phyloP scores from a whole-genome alignment of 2,888 invertebrate species.

The Falcaria lacertinaria region DNA sequence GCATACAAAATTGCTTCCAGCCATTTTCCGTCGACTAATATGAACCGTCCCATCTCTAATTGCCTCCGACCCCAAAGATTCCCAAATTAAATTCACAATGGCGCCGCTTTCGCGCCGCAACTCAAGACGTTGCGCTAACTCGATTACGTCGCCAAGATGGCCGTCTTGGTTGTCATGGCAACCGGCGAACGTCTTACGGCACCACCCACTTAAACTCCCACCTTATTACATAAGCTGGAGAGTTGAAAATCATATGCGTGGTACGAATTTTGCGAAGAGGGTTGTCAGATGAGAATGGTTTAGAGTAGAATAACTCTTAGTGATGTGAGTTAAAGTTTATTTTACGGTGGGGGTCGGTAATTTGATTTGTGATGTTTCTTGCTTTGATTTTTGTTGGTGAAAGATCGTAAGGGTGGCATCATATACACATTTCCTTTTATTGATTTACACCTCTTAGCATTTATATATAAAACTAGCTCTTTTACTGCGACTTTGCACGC shows the following conservation, averaged over 20 bases:
- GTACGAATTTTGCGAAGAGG: conserved; percentile 14
- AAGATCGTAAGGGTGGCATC: conserved; percentile 1
- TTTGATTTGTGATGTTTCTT: conserved; percentile 12
- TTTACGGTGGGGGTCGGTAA: conserved; percentile 14
- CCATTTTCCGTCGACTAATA: not conserved
- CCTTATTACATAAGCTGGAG: conserved; percentile 22
- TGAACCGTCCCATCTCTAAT: conserved; percentile 19
- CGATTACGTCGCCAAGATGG: conserved; percentile 56
- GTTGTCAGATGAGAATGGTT: conserved; percentile 15
- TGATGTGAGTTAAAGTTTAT: conserved; percentile 13
- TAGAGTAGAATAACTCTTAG: conserved; percentile 22
- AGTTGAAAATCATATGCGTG: conserved; percentile 15
- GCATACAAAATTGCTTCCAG: no score
- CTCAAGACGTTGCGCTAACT: conserved; percentile 64
- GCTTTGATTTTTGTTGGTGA: conserved; percentile 5
- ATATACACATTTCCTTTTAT: no score
- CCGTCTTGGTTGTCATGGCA: conserved; percentile 54
- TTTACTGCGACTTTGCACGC: no score
- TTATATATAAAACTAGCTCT: no score
- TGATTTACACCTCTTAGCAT: no score
- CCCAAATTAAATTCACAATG: conserved; percentile 54
- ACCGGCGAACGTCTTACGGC: conserved; percentile 45
- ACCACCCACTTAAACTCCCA: conserved; percentile 20
- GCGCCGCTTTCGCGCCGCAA: conserved; percentile 61
- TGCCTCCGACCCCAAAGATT: conserved; percentile 58